Percentiles rank a stretch among this genome's conserved stretches.
These are phyloP conservation scores for Drusus annulatus DNA, from an alignment of 1,140 invertebrate species.

Conservation along the genomic window DNA sequence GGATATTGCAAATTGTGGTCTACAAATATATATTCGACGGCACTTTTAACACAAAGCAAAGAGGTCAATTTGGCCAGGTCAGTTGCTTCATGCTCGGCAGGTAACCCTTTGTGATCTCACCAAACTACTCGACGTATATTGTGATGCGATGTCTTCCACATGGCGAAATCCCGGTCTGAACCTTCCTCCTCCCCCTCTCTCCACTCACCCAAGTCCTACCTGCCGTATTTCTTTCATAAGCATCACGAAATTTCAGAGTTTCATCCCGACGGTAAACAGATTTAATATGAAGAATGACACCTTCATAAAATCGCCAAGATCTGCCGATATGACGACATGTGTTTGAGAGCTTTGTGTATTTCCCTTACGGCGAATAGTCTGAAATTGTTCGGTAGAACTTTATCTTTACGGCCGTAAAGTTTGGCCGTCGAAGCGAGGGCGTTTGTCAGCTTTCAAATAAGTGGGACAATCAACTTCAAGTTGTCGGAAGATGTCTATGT, in stretches of 20 bases:
- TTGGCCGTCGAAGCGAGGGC: neutral
- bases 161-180: conserved; percentile 3
- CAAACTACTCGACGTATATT: conserved; percentile 3
- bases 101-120: conserved; percentile 14
- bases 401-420: neutral
- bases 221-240: neutral
- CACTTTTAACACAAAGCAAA: conserved; percentile 31
- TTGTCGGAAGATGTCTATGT: neutral
- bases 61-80: conserved; percentile 24
- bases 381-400: neutral
- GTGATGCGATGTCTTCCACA: conserved; percentile 33
- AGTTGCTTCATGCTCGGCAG: neutral
- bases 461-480: conserved; percentile 1
- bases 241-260: neutral
- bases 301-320: neutral
- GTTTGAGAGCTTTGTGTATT: neutral
- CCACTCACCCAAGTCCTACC: neutral
- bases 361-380: neutral
- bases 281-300: neutral
- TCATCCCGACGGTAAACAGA: neutral
- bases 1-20: neutral
- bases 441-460: conserved; percentile 8
- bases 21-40: conserved; percentile 4
- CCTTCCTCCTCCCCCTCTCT: neutral
- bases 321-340: neutral